Percentiles rank a stretch among this genome's conserved stretches.
Evolutionary conservation across 2,797 vertebrate species (phyloP).

Genomic region (Notolabrus celidotus): DNA sequence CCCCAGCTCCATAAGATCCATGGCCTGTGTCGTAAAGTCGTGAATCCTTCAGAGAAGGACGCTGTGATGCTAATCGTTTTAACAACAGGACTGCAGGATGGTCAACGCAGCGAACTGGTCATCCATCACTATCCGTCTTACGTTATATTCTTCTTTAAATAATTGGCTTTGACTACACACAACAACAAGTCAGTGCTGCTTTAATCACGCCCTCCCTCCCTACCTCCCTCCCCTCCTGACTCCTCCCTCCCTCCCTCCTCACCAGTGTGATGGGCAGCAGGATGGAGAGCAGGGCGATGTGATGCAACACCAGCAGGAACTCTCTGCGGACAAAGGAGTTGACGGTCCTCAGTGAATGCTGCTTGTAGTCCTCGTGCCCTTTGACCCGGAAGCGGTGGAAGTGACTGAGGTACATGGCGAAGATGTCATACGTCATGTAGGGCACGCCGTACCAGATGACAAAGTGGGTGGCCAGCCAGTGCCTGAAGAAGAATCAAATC

Average conservation of each 20-base stretch:
- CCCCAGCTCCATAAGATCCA: background rate
- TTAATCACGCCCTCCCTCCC: background rate
- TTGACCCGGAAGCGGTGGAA: slow-evolving; percentile 90
- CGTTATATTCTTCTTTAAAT: too few species aligned
- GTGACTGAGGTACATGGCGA: slow-evolving; percentile 97
- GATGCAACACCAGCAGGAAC: slow-evolving; percentile 94
- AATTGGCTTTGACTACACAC: slow-evolving; percentile 16
- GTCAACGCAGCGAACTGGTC: slow-evolving; percentile 7
- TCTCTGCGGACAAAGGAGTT: slow-evolving; percentile 91
- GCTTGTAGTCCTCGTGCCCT: slow-evolving; percentile 83
- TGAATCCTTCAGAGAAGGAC: slow-evolving; percentile 1
- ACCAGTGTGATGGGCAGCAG: slow-evolving; percentile 95
- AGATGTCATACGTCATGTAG: slow-evolving; percentile 97
- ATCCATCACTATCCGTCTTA: slow-evolving; percentile 3
- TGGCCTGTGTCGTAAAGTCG: background rate
- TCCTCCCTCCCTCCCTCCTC: slow-evolving; percentile 68
- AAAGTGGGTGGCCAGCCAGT: slow-evolving; percentile 94
- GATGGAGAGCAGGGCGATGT: slow-evolving; percentile 91
- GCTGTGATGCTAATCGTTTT: slow-evolving; percentile 10
- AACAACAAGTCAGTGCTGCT: slow-evolving; percentile 1
- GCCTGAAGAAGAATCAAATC: slow-evolving; percentile 80
- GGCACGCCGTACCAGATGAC: slow-evolving; percentile 92
- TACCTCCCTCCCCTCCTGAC: slow-evolving; percentile 86
- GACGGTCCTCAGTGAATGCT: slow-evolving; percentile 85
- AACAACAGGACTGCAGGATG: background rate